Evolutionary conservation across 2,113 vertebrate species (phyloP), one percentile per base, ranked within the genome.

Genomic region (Tringa solitaria): DNA sequence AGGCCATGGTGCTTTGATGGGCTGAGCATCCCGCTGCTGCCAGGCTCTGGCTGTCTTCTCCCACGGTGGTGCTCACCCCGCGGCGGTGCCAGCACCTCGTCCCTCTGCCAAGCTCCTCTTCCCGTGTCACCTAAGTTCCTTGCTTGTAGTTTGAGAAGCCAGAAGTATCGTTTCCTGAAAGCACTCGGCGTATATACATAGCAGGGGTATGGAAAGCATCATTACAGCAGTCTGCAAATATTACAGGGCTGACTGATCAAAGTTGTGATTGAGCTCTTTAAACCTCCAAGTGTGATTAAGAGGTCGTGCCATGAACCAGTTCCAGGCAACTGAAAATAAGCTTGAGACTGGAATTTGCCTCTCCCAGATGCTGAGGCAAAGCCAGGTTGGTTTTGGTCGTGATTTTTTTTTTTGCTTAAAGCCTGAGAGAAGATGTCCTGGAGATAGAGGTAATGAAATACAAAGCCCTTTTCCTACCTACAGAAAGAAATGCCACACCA

Each of bases 41-140:
- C 64, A n/a, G 82, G 43, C 16, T 18, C 65, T 50, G 43, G 61
- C 33, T 14, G 27, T 24, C 53, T 18, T n/a, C 4, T 12, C 35
- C 26, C 2, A 1, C 1, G 5, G 27, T 32, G 24, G 12, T 12
- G 27, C 65, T 41, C 37, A 6, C 26, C 70, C 67, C 2, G 0
- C 1, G 1, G 78, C 46, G 22, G 53, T 33, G 72, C 95, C 86
- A 54, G 57, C 35, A 33, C 24, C 56, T 78, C 28, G 2, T 15
- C 37, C 0, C 0, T 5, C 68, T 57, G 57, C 82, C 77, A 61
- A 3, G 23, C 83, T 84, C 51, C 27, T 76, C 17, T 30, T 35
- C 20, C 51, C 10, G 0, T 32, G 9, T 8, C 39, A 6, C 22
- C 15, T 4, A 2, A n/a, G 19, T 32, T 23, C 41, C 35, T 16